These are phyloP conservation scores for Hoplodrina ambigua DNA, from an alignment of 2,888 invertebrate species.

Conservation along the genomic window DNA sequence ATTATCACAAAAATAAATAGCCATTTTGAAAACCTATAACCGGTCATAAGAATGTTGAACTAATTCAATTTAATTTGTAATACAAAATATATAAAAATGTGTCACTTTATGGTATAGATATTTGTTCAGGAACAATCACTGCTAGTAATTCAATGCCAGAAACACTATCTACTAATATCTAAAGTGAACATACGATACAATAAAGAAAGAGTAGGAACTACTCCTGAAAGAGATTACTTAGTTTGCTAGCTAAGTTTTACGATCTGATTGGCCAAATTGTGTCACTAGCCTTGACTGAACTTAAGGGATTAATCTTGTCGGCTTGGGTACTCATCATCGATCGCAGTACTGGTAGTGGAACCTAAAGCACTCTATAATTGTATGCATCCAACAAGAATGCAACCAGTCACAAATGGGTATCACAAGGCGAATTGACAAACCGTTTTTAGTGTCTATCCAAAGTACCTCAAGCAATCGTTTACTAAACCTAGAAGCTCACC, in stretches of 20 bases:
- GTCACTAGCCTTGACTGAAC: conserved; percentile 32
- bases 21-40: no score
- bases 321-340: conserved; percentile 8
- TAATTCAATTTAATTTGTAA: background rate
- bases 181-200: conserved; percentile 8
- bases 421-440: conserved; percentile 3
- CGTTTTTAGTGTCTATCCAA: background rate
- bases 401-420: no score
- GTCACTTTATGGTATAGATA: background rate
- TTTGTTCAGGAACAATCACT: background rate
- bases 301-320: conserved; percentile 16
- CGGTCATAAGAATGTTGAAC: no score
- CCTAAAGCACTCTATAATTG: background rate
- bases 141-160: background rate
- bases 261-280: conserved; percentile 26
- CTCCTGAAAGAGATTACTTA: conserved; percentile 28
- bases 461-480: conserved; percentile 3
- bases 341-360: background rate
- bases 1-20: no score
- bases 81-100: background rate
- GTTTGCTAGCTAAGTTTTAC: conserved; percentile 18
- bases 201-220: conserved; percentile 6
- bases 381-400: background rate
- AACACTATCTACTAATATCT: no score
- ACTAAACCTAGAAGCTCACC: conserved; percentile 12